These are phyloP conservation scores for Darevskia nairensis DNA, from an alignment of 2,797 vertebrate genomes.

Conservation along the genomic window DNA sequence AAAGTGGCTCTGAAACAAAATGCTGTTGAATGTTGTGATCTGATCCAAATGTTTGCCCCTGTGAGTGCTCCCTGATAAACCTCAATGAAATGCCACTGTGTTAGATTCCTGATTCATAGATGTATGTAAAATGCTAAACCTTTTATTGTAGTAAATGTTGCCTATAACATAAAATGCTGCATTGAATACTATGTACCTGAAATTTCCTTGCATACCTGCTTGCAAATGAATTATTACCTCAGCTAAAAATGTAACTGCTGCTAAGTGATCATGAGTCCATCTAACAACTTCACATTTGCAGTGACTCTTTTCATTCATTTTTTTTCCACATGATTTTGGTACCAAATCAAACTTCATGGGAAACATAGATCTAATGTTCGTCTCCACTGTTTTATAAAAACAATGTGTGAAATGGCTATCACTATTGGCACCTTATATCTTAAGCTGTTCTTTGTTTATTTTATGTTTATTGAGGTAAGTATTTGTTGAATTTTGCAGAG, in stretches of 20 bases:
- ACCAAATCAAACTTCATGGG: conserved; percentile 32
- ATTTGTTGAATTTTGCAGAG: neutral
- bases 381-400: conserved; percentile 54
- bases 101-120: conserved; percentile 4
- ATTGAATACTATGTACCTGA: conserved; percentile 12
- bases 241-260: conserved; percentile 43
- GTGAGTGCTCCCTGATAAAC: neutral
- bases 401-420: neutral
- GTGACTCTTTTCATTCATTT: conserved; percentile 7
- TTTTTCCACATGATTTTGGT: conserved; percentile 47
- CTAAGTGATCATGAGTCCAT: neutral
- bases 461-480: conserved; percentile 58
- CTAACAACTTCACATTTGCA: neutral
- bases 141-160: neutral
- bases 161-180: conserved; percentile 1
- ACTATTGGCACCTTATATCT: conserved; percentile 26
- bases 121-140: conserved; percentile 13
- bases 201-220: conserved; percentile 47
- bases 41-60: neutral
- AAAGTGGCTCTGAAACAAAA: neutral
- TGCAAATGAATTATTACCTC: conserved; percentile 38
- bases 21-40: neutral
- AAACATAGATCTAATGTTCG: conserved; percentile 53
- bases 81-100: neutral
- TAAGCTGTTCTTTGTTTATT: conserved; percentile 10